A percentile compares a stretch with the other conserved stretches of the same genome.
Evolutionary conservation across 2,113 vertebrate genomes (phyloP).

Genomic region (Corydoras sp.): DNA sequence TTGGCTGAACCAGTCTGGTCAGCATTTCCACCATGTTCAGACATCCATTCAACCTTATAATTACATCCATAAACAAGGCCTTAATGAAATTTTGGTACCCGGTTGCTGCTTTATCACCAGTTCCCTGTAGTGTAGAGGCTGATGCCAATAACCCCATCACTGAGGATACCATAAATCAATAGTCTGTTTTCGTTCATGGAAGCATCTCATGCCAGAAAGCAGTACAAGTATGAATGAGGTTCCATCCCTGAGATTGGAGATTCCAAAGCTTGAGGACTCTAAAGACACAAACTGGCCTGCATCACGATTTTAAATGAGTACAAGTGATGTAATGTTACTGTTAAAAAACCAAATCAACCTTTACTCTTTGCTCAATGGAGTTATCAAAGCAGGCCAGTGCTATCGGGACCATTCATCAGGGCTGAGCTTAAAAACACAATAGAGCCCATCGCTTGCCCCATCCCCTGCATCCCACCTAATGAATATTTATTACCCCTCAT

Average conservation of each 20-base stretch:
- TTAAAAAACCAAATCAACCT: slow-evolving; percentile 26
- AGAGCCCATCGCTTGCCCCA: slow-evolving; percentile 47
- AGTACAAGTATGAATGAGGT: slow-evolving; percentile 58
- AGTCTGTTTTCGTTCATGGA: slow-evolving; percentile 57
- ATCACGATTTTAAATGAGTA: slow-evolving; percentile 45
- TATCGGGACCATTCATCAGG: slow-evolving; percentile 49
- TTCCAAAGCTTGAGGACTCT: slow-evolving; percentile 25
- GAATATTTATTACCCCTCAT: slow-evolving; percentile 61
- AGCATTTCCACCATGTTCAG: slow-evolving; percentile 65
- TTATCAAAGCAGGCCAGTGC: slow-evolving; percentile 48
- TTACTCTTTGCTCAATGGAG: slow-evolving; percentile 40
- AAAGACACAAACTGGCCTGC: slow-evolving; percentile 46
- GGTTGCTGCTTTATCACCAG: slow-evolving; percentile 32
- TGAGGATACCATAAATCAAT: slow-evolving; percentile 62
- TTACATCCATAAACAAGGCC: slow-evolving; percentile 47
- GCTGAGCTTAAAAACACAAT: slow-evolving; percentile 52
- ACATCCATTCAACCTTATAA: slow-evolving; percentile 47
- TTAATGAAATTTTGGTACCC: slow-evolving; percentile 47
- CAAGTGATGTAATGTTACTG: slow-evolving; percentile 48
- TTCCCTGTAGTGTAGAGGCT: slow-evolving; percentile 55
- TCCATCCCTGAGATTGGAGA: slow-evolving; percentile 46
- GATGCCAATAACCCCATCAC: slow-evolving; percentile 61
- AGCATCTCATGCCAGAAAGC: slow-evolving; percentile 50
- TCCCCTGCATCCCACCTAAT: slow-evolving; percentile 46
- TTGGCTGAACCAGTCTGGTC: background rate